Conservation (phyloP, 2,888 invertebrate species). For the Isotomurus palustris region DNA sequence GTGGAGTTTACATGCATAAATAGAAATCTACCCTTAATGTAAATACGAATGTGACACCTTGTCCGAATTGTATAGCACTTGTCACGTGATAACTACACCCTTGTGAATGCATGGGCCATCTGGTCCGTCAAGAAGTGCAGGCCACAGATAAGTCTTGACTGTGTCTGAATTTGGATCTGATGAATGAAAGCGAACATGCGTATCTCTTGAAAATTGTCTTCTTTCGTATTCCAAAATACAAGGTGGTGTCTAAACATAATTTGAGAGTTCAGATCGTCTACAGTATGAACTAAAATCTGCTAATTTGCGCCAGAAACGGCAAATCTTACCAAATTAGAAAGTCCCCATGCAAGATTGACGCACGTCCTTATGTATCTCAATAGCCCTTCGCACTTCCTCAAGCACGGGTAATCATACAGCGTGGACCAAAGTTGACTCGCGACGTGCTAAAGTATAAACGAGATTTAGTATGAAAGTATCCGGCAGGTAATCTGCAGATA, state of each 20-base stretch:
- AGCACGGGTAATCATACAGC: conserved; percentile 86
- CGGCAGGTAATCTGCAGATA: background rate
- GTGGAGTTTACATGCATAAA: too few species aligned
- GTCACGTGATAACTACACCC: conserved; percentile 75
- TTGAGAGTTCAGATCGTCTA: conserved; percentile 23
- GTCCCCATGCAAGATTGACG: conserved; percentile 80
- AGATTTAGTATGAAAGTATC: background rate
- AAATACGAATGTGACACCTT: too few species aligned
- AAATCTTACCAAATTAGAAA: conserved; percentile 63
- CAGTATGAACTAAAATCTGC: conserved; percentile 16
- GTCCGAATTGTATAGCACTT: too few species aligned
- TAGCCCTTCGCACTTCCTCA: conserved; percentile 71
- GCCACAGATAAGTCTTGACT: conserved; percentile 81
- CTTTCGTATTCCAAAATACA: conserved; percentile 56
- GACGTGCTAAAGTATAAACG: conserved; percentile 54
- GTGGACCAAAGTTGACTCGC: conserved; percentile 74
- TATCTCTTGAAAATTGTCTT: conserved; percentile 63
- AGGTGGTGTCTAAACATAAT: conserved; percentile 49
- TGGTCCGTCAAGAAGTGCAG: conserved; percentile 66
- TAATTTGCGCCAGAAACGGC: background rate
- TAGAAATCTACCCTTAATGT: too few species aligned
- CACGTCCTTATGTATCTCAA: conserved; percentile 75
- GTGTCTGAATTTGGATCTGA: conserved; percentile 69
- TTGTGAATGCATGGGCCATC: conserved; percentile 70
- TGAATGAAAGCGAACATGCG: conserved; percentile 72